Percentiles rank a stretch among this genome's conserved stretches.
These are phyloP conservation scores for Sebastes alutus DNA, from an alignment of 2,797 vertebrate species.

Conservation along the genomic window DNA sequence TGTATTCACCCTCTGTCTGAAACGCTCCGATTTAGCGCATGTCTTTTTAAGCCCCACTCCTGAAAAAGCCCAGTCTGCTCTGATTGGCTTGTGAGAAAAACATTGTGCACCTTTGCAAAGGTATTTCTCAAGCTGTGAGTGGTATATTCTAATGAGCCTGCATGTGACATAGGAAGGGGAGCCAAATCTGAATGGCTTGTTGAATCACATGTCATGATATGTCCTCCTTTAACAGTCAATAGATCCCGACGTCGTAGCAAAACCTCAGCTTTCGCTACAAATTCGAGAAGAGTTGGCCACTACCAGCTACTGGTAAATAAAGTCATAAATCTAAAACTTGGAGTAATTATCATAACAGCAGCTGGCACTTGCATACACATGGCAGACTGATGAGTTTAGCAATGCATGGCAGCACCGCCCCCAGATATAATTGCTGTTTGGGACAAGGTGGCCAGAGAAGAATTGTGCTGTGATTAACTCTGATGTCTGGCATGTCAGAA, in stretches of 20 bases:
- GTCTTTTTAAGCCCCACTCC: too few species aligned
- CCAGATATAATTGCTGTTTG: constrained; percentile 18
- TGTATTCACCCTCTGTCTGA: too few species aligned
- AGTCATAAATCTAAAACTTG: constrained; percentile 27
- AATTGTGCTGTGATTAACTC: constrained; percentile 14
- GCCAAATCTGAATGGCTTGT: too few species aligned
- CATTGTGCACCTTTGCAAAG: too few species aligned
- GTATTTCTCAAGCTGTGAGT: too few species aligned
- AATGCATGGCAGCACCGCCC: constrained; percentile 20
- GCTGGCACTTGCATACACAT: constrained; percentile 43
- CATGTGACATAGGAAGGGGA: too few species aligned
- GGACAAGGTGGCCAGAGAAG: neutral
- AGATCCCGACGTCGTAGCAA: neutral
- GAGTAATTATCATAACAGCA: constrained; percentile 43
- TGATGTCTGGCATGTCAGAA: neutral
- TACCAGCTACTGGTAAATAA: constrained; percentile 5
- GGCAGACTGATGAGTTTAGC: constrained; percentile 37
- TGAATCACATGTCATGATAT: too few species aligned
- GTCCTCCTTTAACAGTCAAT: neutral
- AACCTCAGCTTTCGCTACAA: neutral
- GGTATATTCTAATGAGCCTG: too few species aligned
- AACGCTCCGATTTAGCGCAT: too few species aligned
- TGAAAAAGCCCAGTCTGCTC: too few species aligned
- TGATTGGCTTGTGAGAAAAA: too few species aligned
- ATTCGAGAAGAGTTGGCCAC: neutral